Conservation (phyloP, 2,797 vertebrate genomes). For the Cuniculus paca region DNA sequence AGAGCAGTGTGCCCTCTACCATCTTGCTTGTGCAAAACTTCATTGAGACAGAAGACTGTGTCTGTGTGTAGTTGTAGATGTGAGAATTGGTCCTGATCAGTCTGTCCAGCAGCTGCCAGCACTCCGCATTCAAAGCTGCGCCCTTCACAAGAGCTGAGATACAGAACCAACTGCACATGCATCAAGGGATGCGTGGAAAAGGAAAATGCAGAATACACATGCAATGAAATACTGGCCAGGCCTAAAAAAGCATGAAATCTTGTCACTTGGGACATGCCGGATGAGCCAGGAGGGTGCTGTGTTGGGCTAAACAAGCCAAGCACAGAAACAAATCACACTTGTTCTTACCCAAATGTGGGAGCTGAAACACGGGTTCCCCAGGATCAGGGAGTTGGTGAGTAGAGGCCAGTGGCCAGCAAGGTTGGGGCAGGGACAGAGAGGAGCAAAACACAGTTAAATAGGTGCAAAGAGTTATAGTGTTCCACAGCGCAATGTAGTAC, state of each 20-base stretch:
- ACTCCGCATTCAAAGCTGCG: neutral
- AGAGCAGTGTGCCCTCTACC: neutral
- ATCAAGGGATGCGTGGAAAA: neutral
- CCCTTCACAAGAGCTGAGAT: neutral
- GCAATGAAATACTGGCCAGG: neutral
- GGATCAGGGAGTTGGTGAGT: neutral
- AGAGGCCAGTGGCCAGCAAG: neutral
- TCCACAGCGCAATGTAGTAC: neutral
- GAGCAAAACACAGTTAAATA: neutral
- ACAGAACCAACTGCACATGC: neutral
- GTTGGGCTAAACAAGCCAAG: neutral
- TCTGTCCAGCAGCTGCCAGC: neutral
- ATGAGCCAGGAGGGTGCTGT: neutral
- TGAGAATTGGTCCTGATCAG: neutral
- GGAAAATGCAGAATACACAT: neutral
- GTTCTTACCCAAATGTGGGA: neutral
- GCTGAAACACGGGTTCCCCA: neutral
- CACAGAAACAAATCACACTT: neutral
- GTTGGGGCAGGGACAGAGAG: too few species aligned
- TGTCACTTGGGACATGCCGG: neutral
- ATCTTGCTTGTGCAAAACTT: neutral
- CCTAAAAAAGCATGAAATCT: neutral
- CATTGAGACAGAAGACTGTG: neutral
- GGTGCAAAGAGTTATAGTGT: accelerated
- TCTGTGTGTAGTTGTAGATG: neutral